Conservation (phyloP, 2,888 invertebrate species). For the Protonemura montana region DNA sequence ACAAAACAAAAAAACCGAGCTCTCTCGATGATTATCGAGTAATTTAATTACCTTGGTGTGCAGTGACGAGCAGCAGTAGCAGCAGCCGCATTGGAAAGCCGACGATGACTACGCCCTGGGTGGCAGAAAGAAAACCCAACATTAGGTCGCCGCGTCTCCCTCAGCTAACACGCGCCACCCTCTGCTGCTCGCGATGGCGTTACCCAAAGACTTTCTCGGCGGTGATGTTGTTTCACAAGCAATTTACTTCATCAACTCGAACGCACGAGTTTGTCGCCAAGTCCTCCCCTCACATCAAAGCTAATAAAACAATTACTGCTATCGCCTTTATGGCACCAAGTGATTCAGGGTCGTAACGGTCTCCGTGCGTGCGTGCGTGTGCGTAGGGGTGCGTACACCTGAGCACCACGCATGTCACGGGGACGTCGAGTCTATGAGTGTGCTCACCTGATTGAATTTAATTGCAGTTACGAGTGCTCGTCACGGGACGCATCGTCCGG, state of each 20-base stretch:
- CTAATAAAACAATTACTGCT: conserved; percentile 2
- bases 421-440: background rate
- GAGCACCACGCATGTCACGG: background rate
- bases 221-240: background rate
- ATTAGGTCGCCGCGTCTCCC: background rate
- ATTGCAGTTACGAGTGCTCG: background rate
- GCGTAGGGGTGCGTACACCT: background rate
- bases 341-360: background rate
- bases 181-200: background rate
- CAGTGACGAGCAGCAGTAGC: background rate
- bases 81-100: conserved; percentile 21
- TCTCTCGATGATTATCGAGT: too few species aligned
- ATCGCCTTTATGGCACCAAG: background rate
- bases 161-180: background rate
- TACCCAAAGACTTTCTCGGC: background rate
- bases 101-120: background rate
- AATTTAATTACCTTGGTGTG: conserved; percentile 15
- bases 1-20: background rate
- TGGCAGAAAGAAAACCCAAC: background rate
- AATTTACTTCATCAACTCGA: background rate
- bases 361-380: background rate
- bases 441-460: background rate
- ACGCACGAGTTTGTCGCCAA: background rate
- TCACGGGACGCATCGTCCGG: background rate
- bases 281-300: background rate